Conservation (phyloP, 2,797 vertebrate genomes). For the Artibeus jamaicensis region DNA sequence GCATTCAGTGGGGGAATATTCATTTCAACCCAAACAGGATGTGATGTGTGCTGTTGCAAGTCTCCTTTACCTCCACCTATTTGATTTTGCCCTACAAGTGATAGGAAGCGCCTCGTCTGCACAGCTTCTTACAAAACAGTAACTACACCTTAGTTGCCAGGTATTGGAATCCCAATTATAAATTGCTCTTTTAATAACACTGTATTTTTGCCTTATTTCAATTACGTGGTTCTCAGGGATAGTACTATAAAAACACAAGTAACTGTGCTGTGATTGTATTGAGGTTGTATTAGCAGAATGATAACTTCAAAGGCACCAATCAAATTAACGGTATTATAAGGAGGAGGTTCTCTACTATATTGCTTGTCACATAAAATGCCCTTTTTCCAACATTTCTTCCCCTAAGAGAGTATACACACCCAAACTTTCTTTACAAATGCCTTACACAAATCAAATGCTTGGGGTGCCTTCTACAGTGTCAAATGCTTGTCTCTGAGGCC, state of each 20-base stretch:
- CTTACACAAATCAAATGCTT: neutral
- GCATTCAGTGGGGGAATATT: neutral
- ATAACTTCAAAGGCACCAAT: neutral
- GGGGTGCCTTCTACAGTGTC: neutral
- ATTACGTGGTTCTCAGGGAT: neutral
- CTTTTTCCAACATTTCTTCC: neutral
- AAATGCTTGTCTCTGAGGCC: neutral
- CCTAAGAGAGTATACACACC: neutral
- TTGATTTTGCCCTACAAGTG: slow-evolving; percentile 43
- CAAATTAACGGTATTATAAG: neutral
- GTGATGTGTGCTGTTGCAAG: neutral
- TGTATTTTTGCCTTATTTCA: slow-evolving; percentile 13
- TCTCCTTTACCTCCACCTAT: neutral
- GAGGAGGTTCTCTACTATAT: neutral
- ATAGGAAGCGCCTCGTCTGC: slow-evolving; percentile 48
- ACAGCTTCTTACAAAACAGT: slow-evolving; percentile 50
- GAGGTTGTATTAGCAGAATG: neutral
- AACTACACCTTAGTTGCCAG: neutral
- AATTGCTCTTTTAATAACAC: slow-evolving; percentile 47
- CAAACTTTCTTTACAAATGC: neutral
- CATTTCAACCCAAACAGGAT: neutral
- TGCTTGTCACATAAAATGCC: neutral
- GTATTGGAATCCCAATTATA: slow-evolving; percentile 40
- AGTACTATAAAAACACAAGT: slow-evolving; percentile 47
- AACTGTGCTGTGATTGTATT: neutral